phyloP scores from a whole-genome alignment of 2,113 vertebrate species.

The Syngnathus typhle region DNA sequence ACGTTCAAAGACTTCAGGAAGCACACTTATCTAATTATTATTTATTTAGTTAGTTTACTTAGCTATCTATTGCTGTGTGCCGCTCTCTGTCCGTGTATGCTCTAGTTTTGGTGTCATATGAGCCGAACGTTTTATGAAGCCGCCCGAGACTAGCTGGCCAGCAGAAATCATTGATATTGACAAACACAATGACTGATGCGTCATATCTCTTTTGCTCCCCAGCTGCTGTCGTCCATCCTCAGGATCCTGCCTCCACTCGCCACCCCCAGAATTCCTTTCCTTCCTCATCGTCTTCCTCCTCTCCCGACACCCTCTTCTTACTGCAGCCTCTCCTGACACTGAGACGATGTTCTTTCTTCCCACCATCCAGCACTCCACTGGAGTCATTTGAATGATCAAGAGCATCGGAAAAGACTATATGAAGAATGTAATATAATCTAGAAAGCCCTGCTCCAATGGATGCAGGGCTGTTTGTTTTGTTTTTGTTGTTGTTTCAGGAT shows the following conservation, averaged over 20 bases:
- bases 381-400: slow-evolving; percentile 49
- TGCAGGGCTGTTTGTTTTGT: slow-evolving; percentile 53
- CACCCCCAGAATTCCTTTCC: slow-evolving; percentile 44
- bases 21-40: not conserved
- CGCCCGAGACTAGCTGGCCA: slow-evolving; percentile 28
- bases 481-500: slow-evolving; percentile 32
- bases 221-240: slow-evolving; percentile 60
- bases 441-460: slow-evolving; percentile 65
- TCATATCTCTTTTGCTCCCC: slow-evolving; percentile 25
- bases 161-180: slow-evolving; percentile 47
- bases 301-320: slow-evolving; percentile 19
- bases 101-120: slow-evolving; percentile 33
- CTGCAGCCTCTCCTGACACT: slow-evolving; percentile 52
- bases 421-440: slow-evolving; percentile 77
- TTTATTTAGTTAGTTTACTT: too few species aligned
- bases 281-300: slow-evolving; percentile 50
- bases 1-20: too few species aligned
- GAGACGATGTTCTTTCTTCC: slow-evolving; percentile 48
- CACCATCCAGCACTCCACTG: slow-evolving; percentile 42
- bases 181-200: slow-evolving; percentile 56
- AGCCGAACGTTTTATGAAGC: slow-evolving; percentile 39
- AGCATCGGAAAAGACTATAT: slow-evolving; percentile 55
- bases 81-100: not conserved
- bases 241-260: slow-evolving; percentile 30
- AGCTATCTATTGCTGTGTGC: too few species aligned